Evolutionary conservation across 2,797 vertebrate genomes (phyloP).

Genomic region (Semotilus atromaculatus): DNA sequence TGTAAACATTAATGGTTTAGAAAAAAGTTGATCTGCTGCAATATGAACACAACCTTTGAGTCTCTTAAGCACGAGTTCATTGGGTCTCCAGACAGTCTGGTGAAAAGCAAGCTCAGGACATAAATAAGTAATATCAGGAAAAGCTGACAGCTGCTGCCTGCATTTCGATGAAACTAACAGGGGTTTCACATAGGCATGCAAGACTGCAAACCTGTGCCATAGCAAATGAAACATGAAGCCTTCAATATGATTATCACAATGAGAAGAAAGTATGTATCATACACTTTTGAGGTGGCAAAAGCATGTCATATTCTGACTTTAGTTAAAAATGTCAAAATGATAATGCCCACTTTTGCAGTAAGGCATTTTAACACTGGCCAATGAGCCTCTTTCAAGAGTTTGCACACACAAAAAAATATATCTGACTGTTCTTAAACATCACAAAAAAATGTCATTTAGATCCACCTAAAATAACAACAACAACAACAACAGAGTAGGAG

Average conservation of each 20-base stretch:
- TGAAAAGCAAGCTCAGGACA: constrained; percentile 6
- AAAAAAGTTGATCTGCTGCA: neutral
- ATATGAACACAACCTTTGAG: neutral
- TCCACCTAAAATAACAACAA: neutral
- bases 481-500: neutral
- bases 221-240: neutral
- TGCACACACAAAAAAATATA: neutral
- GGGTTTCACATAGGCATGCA: constrained; percentile 1
- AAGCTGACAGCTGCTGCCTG: constrained; percentile 20
- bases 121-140: constrained; percentile 35
- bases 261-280: neutral
- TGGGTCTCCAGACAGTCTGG: neutral
- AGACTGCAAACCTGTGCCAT: neutral
- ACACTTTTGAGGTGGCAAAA: neutral
- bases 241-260: neutral
- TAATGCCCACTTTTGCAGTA: neutral
- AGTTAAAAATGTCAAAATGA: no score
- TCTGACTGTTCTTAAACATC: neutral
- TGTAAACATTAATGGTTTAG: neutral
- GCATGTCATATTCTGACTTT: neutral
- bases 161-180: constrained; percentile 6
- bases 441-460: neutral
- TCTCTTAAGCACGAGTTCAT: neutral
- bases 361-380: neutral
- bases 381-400: neutral